Conservation (phyloP, 2,113 vertebrate species). For the Xenopus tropicalis region DNA sequence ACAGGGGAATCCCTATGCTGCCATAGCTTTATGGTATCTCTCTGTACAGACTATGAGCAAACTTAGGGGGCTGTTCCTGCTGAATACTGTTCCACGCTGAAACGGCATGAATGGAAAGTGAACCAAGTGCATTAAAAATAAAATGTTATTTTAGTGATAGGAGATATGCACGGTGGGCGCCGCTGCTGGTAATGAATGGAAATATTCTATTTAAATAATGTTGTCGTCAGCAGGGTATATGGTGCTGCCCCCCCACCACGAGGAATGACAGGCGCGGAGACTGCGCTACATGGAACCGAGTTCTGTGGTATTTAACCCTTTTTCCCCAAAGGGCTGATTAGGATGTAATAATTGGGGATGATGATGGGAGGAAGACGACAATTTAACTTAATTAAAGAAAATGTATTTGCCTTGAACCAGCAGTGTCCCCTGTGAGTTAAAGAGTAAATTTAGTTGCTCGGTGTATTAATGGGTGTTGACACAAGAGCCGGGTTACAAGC, state of each 20-base stretch:
- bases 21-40: too few species aligned
- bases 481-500: slow-evolving; percentile 62
- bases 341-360: slow-evolving; percentile 74
- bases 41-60: too few species aligned
- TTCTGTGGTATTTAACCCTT: slow-evolving; percentile 50
- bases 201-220: neutral
- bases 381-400: slow-evolving; percentile 79
- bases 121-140: too few species aligned
- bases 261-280: slow-evolving; percentile 55
- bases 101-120: too few species aligned
- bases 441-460: slow-evolving; percentile 70
- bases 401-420: slow-evolving; percentile 77
- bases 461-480: slow-evolving; percentile 74
- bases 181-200: slow-evolving; percentile 8
- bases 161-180: neutral
- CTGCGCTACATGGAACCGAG: slow-evolving; percentile 60
- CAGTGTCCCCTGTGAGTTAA: slow-evolving; percentile 71
- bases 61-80: too few species aligned
- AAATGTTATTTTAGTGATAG: neutral
- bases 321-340: slow-evolving; percentile 74
- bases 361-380: slow-evolving; percentile 74
- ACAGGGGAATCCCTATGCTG: too few species aligned
- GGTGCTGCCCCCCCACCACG: too few species aligned
- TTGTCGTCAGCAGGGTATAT: too few species aligned
- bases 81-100: too few species aligned